phyloP scores from a whole-genome alignment of 92 coral and sea anemone genomes.

The Meandrina meandrites region DNA sequence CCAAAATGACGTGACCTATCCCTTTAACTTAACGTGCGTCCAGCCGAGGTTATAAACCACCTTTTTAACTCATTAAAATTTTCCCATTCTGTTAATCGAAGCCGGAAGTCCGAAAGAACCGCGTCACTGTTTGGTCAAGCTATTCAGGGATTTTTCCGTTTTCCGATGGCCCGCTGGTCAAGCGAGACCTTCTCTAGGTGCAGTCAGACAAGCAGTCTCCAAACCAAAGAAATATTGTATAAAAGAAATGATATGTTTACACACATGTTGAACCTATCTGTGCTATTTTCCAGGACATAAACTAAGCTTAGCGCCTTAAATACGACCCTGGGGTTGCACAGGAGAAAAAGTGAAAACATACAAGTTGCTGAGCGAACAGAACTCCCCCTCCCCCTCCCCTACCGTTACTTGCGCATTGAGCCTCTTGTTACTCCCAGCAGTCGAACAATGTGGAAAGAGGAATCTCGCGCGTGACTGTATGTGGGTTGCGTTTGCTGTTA shows the following conservation, averaged over 20 bases:
- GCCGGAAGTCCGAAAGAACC: slow-evolving; percentile 12
- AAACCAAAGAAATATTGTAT: neutral
- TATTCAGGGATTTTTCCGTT: neutral
- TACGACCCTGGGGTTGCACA: neutral
- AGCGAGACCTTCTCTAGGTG: neutral
- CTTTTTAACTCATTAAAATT: neutral
- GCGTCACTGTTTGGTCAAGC: neutral
- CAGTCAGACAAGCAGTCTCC: slow-evolving; percentile 1
- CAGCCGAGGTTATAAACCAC: slow-evolving; percentile 1
- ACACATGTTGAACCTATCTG: neutral
- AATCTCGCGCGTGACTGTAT: neutral
- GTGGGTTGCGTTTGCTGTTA: neutral
- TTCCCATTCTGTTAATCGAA: neutral
- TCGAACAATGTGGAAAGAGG: too few relatives aligned
- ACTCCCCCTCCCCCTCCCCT: neutral
- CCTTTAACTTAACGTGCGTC: neutral
- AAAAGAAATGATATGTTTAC: neutral
- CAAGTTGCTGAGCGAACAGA: too few relatives aligned
- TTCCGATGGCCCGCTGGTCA: slow-evolving; percentile 1
- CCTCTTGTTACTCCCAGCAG: too few relatives aligned
- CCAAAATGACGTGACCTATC: neutral
- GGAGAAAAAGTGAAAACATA: neutral
- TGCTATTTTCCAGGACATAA: neutral
- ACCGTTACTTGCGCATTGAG: too few relatives aligned
- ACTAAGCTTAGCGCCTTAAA: neutral